phyloP scores from a whole-genome alignment of 53 echinoderm and acorn worm species.

The Hippasteria phrygiana region DNA sequence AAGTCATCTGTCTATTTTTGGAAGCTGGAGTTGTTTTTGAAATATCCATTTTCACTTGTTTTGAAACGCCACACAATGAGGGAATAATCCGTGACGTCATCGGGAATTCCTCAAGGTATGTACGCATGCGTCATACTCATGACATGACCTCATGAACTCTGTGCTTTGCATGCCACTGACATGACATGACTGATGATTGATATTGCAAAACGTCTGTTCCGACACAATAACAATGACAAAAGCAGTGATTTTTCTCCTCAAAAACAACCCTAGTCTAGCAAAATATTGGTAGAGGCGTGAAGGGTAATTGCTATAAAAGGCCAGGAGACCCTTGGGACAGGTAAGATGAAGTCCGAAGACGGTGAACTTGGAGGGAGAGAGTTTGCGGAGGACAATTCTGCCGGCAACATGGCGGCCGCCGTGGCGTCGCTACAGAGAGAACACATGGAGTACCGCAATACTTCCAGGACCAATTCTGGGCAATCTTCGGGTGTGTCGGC shows the following conservation, averaged over 20 bases:
- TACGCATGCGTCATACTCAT: not conserved
- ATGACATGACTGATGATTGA: not conserved
- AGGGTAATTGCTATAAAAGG: not conserved
- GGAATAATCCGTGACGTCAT: not conserved
- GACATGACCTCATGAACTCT: not conserved
- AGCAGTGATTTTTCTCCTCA: slow-evolving; percentile 10
- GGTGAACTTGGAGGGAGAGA: not conserved
- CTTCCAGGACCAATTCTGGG: not conserved
- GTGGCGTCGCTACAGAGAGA: slow-evolving; percentile 47
- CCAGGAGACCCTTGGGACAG: not conserved
- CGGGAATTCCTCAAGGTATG: not conserved
- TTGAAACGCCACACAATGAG: too few relatives aligned
- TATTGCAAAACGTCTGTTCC: too few relatives aligned
- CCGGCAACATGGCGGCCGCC: slow-evolving; percentile 53
- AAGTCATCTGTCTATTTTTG: too few relatives aligned
- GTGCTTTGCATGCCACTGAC: too few relatives aligned
- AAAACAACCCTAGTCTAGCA: not conserved
- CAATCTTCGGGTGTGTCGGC: not conserved
- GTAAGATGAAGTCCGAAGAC: slow-evolving; percentile 35
- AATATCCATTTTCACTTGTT: too few relatives aligned
- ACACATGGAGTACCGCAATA: slow-evolving; percentile 52
- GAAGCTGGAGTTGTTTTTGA: too few relatives aligned
- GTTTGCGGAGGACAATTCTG: not conserved
- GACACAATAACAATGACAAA: not conserved
- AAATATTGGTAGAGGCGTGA: not conserved